Conservation (phyloP, 2,113 vertebrate species). For the Ptilorrhoa leucosticta region DNA sequence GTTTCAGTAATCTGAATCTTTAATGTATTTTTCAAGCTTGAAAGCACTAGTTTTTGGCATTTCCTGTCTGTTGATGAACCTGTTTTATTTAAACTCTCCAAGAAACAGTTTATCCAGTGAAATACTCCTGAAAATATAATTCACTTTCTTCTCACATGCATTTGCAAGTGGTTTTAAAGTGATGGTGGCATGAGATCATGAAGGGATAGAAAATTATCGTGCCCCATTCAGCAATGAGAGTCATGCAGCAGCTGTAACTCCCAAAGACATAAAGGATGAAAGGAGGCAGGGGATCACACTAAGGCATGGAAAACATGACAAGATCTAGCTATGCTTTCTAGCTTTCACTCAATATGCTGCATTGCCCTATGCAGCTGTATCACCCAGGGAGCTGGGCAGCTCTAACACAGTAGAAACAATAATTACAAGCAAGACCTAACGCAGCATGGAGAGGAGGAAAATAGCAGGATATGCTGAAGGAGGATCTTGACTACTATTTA, state of each 20-base stretch:
- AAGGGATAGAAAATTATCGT: not conserved
- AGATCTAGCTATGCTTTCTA: not conserved
- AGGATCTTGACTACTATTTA: not conserved
- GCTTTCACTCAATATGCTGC: not conserved
- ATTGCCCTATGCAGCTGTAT: not conserved
- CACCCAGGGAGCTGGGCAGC: not conserved
- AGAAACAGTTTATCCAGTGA: not conserved
- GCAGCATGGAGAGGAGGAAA: not conserved
- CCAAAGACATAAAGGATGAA: not conserved
- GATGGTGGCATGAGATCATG: not conserved
- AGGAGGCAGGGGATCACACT: not conserved
- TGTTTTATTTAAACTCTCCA: not conserved
- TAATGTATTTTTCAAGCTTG: not conserved
- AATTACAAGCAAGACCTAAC: not conserved
- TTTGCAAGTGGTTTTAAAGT: not conserved
- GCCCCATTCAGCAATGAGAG: not conserved
- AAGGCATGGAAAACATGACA: not conserved
- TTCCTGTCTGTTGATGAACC: not conserved
- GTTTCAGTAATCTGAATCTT: not conserved
- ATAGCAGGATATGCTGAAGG: not conserved
- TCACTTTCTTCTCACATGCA: not conserved
- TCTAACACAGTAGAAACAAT: not conserved
- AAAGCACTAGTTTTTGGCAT: not conserved
- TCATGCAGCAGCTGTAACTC: not conserved
- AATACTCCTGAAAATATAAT: not conserved